Evolutionary conservation across 1,140 invertebrate species (phyloP).

Genomic region (Eueides isabella): DNA sequence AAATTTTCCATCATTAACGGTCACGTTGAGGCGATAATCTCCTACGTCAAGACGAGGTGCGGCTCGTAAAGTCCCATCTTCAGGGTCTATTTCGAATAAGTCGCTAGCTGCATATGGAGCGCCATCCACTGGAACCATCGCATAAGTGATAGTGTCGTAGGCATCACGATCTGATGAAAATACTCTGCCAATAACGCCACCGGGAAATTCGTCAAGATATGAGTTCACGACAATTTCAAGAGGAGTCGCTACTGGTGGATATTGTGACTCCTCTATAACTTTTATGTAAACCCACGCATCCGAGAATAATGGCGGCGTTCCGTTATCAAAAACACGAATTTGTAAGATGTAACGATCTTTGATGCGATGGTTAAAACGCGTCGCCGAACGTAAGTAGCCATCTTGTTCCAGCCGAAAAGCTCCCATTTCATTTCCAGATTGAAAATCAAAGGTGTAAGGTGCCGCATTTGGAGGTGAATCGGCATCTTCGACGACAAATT

Average conservation of each 20-base stretch:
- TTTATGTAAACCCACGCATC: conserved; percentile 93
- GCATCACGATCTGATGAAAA: conserved; percentile 95
- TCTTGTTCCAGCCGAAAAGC: conserved; percentile 94
- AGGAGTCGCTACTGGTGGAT: conserved; percentile 94
- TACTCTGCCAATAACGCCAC: conserved; percentile 94
- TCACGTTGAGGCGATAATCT: conserved; percentile 92
- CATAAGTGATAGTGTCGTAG: conserved; percentile 94
- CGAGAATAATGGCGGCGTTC: conserved; percentile 93
- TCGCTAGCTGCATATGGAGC: conserved; percentile 84
- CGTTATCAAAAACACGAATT: conserved; percentile 97
- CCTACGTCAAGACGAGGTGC: conserved; percentile 93
- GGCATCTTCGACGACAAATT: conserved; percentile 92
- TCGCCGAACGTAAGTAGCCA: conserved; percentile 92
- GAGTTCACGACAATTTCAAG: conserved; percentile 94
- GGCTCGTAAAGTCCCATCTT: conserved; percentile 91
- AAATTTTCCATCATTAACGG: conserved; percentile 95
- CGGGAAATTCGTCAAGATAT: conserved; percentile 94
- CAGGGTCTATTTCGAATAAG: conserved; percentile 90
- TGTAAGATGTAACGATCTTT: conserved; percentile 92
- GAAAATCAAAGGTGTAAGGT: conserved; percentile 96
- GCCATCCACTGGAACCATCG: conserved; percentile 84
- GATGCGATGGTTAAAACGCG: conserved; percentile 93
- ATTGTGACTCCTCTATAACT: conserved; percentile 97
- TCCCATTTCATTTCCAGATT: conserved; percentile 93
- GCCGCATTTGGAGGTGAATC: conserved; percentile 93